Base-by-base conservation (phyloP, 1,140 invertebrate genomes). In the Gonatopus flavifemur region DNA sequence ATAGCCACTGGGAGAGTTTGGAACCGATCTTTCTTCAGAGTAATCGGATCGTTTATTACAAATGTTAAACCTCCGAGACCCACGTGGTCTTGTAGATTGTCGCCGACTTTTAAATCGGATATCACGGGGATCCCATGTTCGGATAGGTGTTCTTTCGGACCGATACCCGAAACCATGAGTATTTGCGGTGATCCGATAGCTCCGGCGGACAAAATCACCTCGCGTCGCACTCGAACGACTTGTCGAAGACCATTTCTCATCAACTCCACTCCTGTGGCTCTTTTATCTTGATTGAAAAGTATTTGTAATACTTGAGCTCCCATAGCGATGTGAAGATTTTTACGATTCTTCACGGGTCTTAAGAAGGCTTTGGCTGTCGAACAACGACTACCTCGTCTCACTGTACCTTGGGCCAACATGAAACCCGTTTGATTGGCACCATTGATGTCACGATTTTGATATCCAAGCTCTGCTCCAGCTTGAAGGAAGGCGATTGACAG, bases 311-410 rank as follows among this genome's bases (percentile, higher is more conserved):
- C 91, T 45, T 93, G 87, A 1, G 92, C 82, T 24, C 88, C 82
- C 55, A 93, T 84, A 5, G 92, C 83, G 3, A 95, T 84, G 63
- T 93, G 89, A 0, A 97, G 76, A 66, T 97, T 97, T 12, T 76
- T 70, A 15, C 93, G 80, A 25, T 87, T 82, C 10, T 88, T 79
- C 0, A 92, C 84, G 0, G 93, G 92, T 41, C 89, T 77, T 1
- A 96, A 76, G 66, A 95, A 96, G 0, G 90, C 93, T 69, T 92
- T 92, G 1, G 92, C 85, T 1, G 93, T 93, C 38, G 89, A 93
- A 74, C 94, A 96, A 28, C 94, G 80, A 8, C 86, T 87, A 0
- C 93, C 93, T 41, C 92, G 82, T 25, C 93, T 76, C 13, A 94
- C 89, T 0, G 93, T 96, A 25, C 82, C 88, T 80, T 92, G 94